Evolutionary conservation across 2,888 invertebrate genomes (phyloP).

Genomic region (Athrips mouffetella): DNA sequence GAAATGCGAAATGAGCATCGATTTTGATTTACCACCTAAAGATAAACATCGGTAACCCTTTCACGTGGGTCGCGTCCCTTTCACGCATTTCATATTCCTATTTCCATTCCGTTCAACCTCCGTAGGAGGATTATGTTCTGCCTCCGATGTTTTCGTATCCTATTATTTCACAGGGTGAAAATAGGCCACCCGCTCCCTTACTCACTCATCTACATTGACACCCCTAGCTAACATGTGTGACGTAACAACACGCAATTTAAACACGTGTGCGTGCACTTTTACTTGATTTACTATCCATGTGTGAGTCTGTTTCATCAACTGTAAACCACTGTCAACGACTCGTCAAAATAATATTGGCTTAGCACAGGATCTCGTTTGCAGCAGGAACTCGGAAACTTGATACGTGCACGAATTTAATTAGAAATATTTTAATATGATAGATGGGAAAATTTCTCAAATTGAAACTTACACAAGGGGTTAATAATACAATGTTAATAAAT

Average conservation of each 20-base stretch:
- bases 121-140: conserved; percentile 76
- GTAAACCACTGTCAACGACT: conserved; percentile 77
- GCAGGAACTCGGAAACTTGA: conserved; percentile 59
- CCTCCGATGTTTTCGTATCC: conserved; percentile 78
- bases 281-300: conserved; percentile 37
- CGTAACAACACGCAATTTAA: conserved; percentile 35
- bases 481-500: too few relatives aligned
- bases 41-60: conserved; percentile 73
- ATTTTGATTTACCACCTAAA: conserved; percentile 61
- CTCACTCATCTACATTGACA: conserved; percentile 54
- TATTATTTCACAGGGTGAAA: conserved; percentile 78
- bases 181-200: conserved; percentile 71
- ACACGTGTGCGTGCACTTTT: conserved; percentile 43
- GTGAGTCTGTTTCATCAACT: conserved; percentile 69
- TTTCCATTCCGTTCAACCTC: conserved; percentile 74
- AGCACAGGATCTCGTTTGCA: conserved; percentile 56
- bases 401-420: conserved; percentile 65
- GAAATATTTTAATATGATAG: conserved; percentile 38
- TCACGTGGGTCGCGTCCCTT: conserved; percentile 66
- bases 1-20: conserved; percentile 50
- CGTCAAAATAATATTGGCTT: conserved; percentile 77
- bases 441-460: conserved; percentile 33
- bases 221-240: conserved; percentile 43
- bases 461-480: conserved; percentile 14
- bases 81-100: conserved; percentile 74